phyloP scores from a whole-genome alignment of 2,113 vertebrate species.

The Megaleporinus macrocephalus region DNA sequence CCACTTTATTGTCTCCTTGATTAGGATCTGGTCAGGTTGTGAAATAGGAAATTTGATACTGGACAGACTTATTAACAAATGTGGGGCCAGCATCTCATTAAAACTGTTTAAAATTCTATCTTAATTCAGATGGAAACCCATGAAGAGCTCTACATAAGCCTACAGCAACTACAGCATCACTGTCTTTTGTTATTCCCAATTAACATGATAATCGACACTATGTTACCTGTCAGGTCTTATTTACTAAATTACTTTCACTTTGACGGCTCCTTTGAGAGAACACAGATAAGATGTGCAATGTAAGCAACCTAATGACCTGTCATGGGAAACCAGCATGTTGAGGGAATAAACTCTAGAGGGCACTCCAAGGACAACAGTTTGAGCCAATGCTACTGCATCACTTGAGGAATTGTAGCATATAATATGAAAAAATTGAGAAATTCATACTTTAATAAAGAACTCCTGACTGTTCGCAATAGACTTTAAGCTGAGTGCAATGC shows the following conservation, averaged over 20 bases:
- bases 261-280: neutral
- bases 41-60: conserved; percentile 60
- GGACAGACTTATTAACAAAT: conserved; percentile 51
- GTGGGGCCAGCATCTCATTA: conserved; percentile 45
- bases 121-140: neutral
- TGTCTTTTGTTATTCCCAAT: no score
- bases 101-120: conserved; percentile 10
- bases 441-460: no score
- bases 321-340: conserved; percentile 18
- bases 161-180: neutral
- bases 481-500: no score
- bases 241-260: neutral
- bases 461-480: no score
- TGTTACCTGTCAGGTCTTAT: no score
- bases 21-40: conserved; percentile 40
- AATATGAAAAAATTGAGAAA: no score
- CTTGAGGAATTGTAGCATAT: no score
- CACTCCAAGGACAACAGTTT: neutral
- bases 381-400: neutral
- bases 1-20: conserved; percentile 63
- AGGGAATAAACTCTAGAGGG: neutral
- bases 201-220: no score
- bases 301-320: conserved; percentile 29
- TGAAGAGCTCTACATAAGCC: neutral
- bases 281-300: neutral